A percentile compares a stretch with the other conserved stretches of the same genome.
phyloP scores from a whole-genome alignment of 2,888 invertebrate genomes.

The Rambutsinella grinnellia region DNA sequence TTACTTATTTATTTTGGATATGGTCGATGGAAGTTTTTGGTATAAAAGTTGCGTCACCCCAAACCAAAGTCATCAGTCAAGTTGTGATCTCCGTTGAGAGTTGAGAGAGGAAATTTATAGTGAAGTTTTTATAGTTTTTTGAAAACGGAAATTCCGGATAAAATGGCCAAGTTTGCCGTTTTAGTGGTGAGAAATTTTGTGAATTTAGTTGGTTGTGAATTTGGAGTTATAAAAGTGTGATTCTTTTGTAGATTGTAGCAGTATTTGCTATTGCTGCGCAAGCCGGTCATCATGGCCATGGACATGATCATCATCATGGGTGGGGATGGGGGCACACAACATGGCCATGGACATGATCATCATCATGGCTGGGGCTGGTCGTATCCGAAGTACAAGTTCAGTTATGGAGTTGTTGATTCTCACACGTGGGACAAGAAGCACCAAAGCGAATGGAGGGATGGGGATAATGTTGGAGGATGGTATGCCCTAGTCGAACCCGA shows the following conservation, averaged over 20 bases:
- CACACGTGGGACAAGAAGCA: constrained; percentile 31
- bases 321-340: constrained; percentile 14
- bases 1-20: not conserved
- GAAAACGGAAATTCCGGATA: constrained; percentile 1
- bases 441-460: constrained; percentile 36
- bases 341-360: not conserved
- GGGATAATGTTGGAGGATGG: constrained; percentile 36
- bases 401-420: constrained; percentile 29
- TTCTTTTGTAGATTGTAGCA: constrained; percentile 18
- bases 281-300: constrained; percentile 35
- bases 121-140: constrained; percentile 5
- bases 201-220: not conserved
- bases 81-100: constrained; percentile 28
- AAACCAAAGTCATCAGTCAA: constrained; percentile 43
- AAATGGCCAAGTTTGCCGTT: constrained; percentile 48
- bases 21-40: constrained; percentile 28
- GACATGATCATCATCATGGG: constrained; percentile 21
- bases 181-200: constrained; percentile 40
- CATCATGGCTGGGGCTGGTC: constrained; percentile 56
- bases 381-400: constrained; percentile 41
- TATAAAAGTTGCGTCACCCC: constrained; percentile 51
- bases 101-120: constrained; percentile 9
- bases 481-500: constrained; percentile 36
- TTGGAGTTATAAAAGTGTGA: not conserved
- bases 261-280: constrained; percentile 30